Conservation (phyloP, 2,113 vertebrate species). For the Elachura formosa region DNA sequence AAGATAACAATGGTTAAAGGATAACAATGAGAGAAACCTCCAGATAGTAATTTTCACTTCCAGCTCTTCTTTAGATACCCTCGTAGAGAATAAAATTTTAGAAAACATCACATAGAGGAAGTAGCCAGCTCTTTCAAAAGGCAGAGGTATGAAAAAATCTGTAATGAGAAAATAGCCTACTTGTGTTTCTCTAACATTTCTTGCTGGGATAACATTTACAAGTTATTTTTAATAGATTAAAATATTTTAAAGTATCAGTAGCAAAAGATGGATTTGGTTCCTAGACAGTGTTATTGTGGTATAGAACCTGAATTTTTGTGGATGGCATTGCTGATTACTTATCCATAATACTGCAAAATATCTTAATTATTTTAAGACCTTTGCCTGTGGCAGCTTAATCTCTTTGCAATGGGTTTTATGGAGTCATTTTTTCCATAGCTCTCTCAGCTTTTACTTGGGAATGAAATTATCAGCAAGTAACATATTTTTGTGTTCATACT, state of each 20-base stretch:
- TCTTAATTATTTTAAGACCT: neutral
- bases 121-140: neutral
- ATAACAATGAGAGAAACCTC: neutral
- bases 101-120: neutral
- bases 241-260: neutral
- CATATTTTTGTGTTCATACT: neutral
- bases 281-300: neutral
- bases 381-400: neutral
- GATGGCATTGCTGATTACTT: neutral
- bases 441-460: neutral
- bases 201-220: neutral
- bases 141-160: neutral
- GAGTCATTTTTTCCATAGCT: neutral
- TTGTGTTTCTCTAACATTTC: neutral
- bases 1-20: neutral
- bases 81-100: neutral
- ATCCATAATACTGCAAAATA: neutral
- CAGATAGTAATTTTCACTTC: neutral
- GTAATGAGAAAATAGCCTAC: neutral
- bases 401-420: neutral
- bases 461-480: neutral
- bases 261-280: neutral
- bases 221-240: neutral
- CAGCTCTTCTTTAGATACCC: neutral
- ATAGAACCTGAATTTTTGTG: neutral